Conservation (phyloP, 1,140 invertebrate genomes). For the Antheraea mylitta region DNA sequence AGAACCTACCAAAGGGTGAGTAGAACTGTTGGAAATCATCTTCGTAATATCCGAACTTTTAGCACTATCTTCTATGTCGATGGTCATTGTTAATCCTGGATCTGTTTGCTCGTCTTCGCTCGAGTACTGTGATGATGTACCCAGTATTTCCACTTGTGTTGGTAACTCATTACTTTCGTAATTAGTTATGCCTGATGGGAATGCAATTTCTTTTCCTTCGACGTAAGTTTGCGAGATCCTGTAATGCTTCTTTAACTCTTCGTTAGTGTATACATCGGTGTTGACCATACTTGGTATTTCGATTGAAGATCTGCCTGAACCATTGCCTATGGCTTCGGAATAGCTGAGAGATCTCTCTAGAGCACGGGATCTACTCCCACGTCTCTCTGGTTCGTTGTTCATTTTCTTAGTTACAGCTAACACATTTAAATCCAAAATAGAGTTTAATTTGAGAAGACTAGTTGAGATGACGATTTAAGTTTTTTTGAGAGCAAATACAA, state of each 20-base stretch:
- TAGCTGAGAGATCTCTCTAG: conserved; percentile 68
- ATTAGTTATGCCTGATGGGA: conserved; percentile 42
- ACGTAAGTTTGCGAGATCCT: conserved; percentile 69
- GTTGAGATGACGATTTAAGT: neutral
- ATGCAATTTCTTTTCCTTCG: conserved; percentile 65
- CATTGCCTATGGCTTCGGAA: conserved; percentile 64
- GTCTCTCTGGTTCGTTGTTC: conserved; percentile 43
- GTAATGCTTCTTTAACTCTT: conserved; percentile 68
- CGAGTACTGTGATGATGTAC: conserved; percentile 40
- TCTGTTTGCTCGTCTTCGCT: conserved; percentile 58
- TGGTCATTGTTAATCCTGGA: conserved; percentile 57
- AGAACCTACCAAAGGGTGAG: conserved; percentile 44
- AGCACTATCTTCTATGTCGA: conserved; percentile 59
- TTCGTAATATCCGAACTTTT: conserved; percentile 45
- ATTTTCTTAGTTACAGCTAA: conserved; percentile 18
- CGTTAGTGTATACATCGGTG: conserved; percentile 67
- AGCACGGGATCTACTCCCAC: conserved; percentile 49
- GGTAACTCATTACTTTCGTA: conserved; percentile 28
- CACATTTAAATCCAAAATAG: too few relatives aligned
- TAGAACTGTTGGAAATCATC: conserved; percentile 46
- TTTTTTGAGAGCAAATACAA: neutral
- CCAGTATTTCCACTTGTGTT: neutral
- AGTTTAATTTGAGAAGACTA: neutral
- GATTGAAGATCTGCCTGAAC: conserved; percentile 55
- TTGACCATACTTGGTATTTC: conserved; percentile 61